phyloP scores from a whole-genome alignment of 2,797 vertebrate species.

The Anas acuta region DNA sequence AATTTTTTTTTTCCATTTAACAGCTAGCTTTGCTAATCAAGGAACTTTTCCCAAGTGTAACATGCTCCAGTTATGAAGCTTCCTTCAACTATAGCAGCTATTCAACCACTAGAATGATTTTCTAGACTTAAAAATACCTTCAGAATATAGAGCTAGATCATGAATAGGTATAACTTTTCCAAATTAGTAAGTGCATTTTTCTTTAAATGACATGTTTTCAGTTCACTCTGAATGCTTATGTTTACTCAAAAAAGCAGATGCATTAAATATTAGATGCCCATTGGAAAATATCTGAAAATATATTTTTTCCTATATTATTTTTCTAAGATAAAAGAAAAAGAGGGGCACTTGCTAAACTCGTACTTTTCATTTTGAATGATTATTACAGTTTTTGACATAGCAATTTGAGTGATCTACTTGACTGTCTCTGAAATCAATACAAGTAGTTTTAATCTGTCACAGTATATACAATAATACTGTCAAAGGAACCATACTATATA shows the following conservation, averaged over 20 bases:
- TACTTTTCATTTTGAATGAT: background rate
- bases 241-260: background rate
- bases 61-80: slow-evolving; percentile 10
- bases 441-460: background rate
- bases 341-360: background rate
- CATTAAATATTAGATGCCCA: background rate
- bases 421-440: background rate
- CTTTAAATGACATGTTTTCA: background rate
- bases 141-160: background rate
- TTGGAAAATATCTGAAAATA: background rate
- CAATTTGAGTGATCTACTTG: background rate
- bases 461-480: background rate
- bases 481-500: background rate
- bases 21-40: slow-evolving; percentile 42
- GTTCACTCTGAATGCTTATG: background rate
- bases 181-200: background rate
- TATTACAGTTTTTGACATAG: background rate
- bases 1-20: slow-evolving; percentile 16
- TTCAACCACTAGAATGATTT: background rate
- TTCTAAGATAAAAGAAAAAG: background rate
- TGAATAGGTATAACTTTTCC: background rate
- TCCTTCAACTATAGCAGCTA: background rate
- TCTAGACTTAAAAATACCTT: background rate
- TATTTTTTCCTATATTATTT: background rate
- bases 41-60: slow-evolving; percentile 40